Evolutionary conservation across 2,888 invertebrate genomes (phyloP), one percentile per base, ranked within the genome.

Genomic region (Megalurothrips usitatus): DNA sequence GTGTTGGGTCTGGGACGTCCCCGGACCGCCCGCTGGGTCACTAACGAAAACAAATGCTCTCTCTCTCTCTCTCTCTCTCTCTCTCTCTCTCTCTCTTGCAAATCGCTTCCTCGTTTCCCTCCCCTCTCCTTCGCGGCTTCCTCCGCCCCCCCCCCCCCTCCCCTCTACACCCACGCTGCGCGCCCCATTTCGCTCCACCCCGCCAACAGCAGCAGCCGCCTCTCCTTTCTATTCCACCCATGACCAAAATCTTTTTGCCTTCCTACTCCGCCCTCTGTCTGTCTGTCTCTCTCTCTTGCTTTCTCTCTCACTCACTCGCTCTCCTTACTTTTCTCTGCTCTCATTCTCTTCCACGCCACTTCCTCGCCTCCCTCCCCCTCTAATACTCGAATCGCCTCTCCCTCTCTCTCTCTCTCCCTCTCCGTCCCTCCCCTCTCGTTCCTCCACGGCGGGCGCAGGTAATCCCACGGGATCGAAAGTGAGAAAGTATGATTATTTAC

Each of bases 41-140:
- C 68, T 75, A 75, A 75, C 68, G 68, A 75, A 75, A 75, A 75
- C 68, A 75, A 75, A 75, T 75, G 68, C 68, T 75, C 68, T 75
- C 68, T 26, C 68, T 26, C 68, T 75, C 68, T 75, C n/a, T n/a
- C n/a, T n/a, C n/a, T n/a, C n/a, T n/a, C n/a, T n/a, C n/a, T n/a
- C n/a, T n/a, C n/a, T n/a, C n/a, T n/a, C n/a, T n/a, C n/a, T n/a
- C n/a, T n/a, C n/a, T n/a, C n/a, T 75, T 75, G 68, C 68, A 75
- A 75, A 75, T 75, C 68, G 68, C 26, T 23, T n/a, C 12, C 58
- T 17, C 58, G 58, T n/a, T 17, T 19, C 52, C 52, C 52, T 52
- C 52, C 52, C 52, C 52, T 19, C 52, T 52, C 10, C 19, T 17
- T 17, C 17, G 19, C 0, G 6, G 19, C 58, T n/a, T 11, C 58